Percentiles rank a stretch among this genome's conserved stretches.
phyloP scores from a whole-genome alignment of 1,140 invertebrate species.

The Oreohelix idahoensis region DNA sequence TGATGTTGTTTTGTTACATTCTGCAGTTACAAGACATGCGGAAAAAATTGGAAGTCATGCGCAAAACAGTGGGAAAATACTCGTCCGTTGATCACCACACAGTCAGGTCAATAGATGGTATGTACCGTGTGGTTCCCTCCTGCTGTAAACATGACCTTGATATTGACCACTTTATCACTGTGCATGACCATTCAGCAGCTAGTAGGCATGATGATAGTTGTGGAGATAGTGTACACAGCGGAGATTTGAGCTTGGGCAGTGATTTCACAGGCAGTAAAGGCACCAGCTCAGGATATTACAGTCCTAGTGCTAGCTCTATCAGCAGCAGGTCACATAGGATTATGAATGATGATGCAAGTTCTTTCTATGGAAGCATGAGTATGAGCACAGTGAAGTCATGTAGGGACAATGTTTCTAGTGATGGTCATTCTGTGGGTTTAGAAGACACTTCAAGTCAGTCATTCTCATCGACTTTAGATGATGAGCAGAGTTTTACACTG shows the following conservation, averaged over 20 bases:
- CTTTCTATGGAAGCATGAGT: neutral
- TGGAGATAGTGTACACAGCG: constrained; percentile 18
- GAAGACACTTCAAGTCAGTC: neutral
- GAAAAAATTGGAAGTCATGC: constrained; percentile 67
- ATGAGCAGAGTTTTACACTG: neutral
- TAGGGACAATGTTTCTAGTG: neutral
- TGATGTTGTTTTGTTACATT: neutral
- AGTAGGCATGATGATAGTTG: constrained; percentile 9
- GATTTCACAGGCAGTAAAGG: neutral
- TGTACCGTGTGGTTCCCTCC: constrained; percentile 19
- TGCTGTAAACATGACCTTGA: constrained; percentile 11
- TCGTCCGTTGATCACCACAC: neutral
- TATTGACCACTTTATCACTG: neutral
- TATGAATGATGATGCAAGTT: neutral
- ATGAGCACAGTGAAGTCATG: neutral
- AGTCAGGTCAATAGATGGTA: constrained; percentile 13
- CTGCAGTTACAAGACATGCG: constrained; percentile 72
- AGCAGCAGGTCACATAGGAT: neutral
- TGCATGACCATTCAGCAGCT: neutral
- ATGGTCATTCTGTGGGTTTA: neutral
- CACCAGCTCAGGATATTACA: constrained; percentile 8
- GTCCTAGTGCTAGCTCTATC: neutral
- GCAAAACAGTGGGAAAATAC: constrained; percentile 45
- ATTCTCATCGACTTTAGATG: neutral
- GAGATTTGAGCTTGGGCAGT: neutral